A percentile compares a stretch with the other conserved stretches of the same genome.
These are phyloP conservation scores for Drosophila equinoxialis DNA, from an alignment of 1,140 invertebrate species.

Conservation along the genomic window DNA sequence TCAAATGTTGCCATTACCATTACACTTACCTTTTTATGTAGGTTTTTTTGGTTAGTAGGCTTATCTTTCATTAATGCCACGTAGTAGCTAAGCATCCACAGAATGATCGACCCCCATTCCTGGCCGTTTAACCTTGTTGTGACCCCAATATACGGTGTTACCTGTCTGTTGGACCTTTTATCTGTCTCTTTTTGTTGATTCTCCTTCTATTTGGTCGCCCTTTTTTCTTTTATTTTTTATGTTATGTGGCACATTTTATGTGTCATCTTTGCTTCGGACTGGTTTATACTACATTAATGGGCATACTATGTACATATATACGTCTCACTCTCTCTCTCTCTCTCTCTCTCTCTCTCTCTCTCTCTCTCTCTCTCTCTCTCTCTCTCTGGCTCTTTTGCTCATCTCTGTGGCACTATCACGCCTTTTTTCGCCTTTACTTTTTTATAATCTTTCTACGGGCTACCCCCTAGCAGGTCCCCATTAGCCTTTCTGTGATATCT, in stretches of 20 bases:
- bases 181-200: not conserved
- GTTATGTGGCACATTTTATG: conserved; percentile 10
- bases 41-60: too few relatives aligned
- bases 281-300: conserved; percentile 13
- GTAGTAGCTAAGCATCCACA: too few relatives aligned
- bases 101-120: too few relatives aligned
- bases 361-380: not conserved
- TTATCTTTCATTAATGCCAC: too few relatives aligned
- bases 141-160: not conserved
- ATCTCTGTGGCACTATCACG: not conserved
- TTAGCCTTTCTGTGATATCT: not conserved
- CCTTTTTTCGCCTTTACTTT: not conserved
- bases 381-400: too few relatives aligned
- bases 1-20: too few relatives aligned
- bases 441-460: conserved; percentile 4
- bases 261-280: conserved; percentile 10
- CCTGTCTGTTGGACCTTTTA: not conserved
- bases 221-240: not conserved
- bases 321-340: not conserved
- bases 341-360: not conserved
- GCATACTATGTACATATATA: not conserved
- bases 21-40: too few relatives aligned
- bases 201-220: not conserved
- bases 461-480: not conserved
- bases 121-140: not conserved